Evolutionary conservation across 2,888 invertebrate genomes (phyloP), one percentile per base, ranked within the genome.

Genomic region (Drosophila yooni): DNA sequence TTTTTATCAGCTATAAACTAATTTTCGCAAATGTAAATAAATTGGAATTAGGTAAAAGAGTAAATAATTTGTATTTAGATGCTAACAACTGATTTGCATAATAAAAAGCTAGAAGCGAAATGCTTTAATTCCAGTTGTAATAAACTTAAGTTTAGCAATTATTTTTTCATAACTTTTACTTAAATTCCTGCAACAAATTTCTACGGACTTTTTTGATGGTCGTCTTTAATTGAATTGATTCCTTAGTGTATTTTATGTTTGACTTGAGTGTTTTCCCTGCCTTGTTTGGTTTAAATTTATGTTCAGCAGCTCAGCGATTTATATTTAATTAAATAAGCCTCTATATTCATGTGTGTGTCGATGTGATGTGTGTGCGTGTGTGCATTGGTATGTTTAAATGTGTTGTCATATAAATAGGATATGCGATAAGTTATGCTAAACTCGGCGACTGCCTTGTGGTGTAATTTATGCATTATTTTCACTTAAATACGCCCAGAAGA

Each of bases 391-490:
- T 57, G 65, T 31, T 63, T 69, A 63, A 73, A 60, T 80, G 69
- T 76, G 64, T 74, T 84, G 76, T 76, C 68, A 76, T 76, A 76
- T 72, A 82, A 86, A 86, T 78, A 74, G 82, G 86, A 86, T 81
- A 82, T 86, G 88, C 75, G 88, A 86, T 88, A 86, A 86, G 79
- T 82, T 82, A 86, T 86, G 83, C 73, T 66, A 69, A 70, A 74
- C 46, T 68, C 33, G 27, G 34, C 59, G 57, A 70, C 64, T 61
- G 73, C 74, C 81, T 74, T 52, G 69, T 70, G 74, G 76, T 70
- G 77, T 82, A 88, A 86, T 87, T 88, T 86, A 86, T 88, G 86
- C 82, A 79, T 88, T 86, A 88, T 86, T 88, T 88, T 86, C 73
- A 83, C 83, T 83, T 75, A 71, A 70, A 70, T 70, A 77, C 74